Conservation (phyloP, 2,113 vertebrate species). For the Tychaedon coryphoeus region DNA sequence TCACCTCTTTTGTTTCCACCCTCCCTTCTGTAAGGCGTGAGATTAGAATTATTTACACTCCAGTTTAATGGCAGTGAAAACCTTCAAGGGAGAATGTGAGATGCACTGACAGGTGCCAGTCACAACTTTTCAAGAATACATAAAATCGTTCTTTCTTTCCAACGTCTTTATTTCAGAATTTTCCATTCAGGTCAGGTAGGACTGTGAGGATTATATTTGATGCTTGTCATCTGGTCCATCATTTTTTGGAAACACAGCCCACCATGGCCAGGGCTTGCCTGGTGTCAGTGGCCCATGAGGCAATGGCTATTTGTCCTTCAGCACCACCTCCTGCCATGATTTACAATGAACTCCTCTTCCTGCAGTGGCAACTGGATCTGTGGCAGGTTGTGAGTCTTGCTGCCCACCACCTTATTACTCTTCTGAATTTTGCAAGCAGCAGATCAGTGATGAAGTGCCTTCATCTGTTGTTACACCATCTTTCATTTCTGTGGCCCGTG, state of each 20-base stretch:
- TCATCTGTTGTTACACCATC: constrained; percentile 10
- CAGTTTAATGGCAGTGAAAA: not conserved
- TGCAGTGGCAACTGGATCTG: not conserved
- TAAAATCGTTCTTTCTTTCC: not conserved
- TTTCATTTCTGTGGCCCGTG: not conserved
- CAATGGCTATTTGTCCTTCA: constrained; percentile 58
- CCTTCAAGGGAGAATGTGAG: not conserved
- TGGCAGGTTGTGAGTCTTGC: constrained; percentile 42
- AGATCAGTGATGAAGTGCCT: constrained; percentile 15
- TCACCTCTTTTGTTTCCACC: not conserved
- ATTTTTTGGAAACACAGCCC: not conserved
- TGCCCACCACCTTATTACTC: constrained; percentile 40
- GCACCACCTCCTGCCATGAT: not conserved
- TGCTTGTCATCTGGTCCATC: not conserved
- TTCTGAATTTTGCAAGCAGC: not conserved
- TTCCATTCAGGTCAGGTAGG: not conserved
- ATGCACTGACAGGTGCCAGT: not conserved
- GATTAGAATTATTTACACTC: not conserved
- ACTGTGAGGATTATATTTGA: not conserved
- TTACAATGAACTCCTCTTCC: not conserved
- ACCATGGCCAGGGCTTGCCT: not conserved
- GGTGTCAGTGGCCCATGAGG: constrained; percentile 25
- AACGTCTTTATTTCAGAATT: not conserved
- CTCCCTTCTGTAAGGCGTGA: not conserved
- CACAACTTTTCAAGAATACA: not conserved